phyloP scores from a whole-genome alignment of 2,888 invertebrate genomes.

The Spisula subtruncata region DNA sequence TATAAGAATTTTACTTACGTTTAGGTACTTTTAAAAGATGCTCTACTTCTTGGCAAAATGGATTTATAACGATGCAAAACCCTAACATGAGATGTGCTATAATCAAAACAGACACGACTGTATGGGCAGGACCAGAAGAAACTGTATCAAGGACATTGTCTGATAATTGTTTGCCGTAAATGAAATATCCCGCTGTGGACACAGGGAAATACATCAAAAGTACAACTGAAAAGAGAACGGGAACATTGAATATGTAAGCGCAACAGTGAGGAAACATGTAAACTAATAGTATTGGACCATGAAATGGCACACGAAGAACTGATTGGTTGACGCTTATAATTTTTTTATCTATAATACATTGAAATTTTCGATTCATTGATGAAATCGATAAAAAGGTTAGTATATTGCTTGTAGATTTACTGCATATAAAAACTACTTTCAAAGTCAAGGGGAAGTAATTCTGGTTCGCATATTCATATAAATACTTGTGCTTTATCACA shows the following conservation, averaged over 20 bases:
- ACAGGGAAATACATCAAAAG: slow-evolving; percentile 92
- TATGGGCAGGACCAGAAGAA: slow-evolving; percentile 89
- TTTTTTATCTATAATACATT: too few relatives aligned
- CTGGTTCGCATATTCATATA: too few relatives aligned
- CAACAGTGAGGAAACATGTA: too few relatives aligned
- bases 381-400: too few relatives aligned
- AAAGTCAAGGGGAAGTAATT: too few relatives aligned
- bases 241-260: background rate
- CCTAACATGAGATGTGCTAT: slow-evolving; percentile 91
- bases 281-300: too few relatives aligned
- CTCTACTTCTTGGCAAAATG: slow-evolving; percentile 93
- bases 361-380: too few relatives aligned
- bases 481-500: too few relatives aligned
- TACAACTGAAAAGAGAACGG: slow-evolving; percentile 77
- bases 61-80: slow-evolving; percentile 92
- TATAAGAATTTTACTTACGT: slow-evolving; percentile 88
- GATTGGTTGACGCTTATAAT: too few relatives aligned
- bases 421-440: too few relatives aligned
- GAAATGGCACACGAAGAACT: too few relatives aligned
- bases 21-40: slow-evolving; percentile 92
- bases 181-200: slow-evolving; percentile 91
- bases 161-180: slow-evolving; percentile 91
- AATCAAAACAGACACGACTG: slow-evolving; percentile 90
- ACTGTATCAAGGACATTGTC: slow-evolving; percentile 93
- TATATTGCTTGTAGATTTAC: too few relatives aligned